Evolutionary conservation across 2,797 vertebrate genomes (phyloP).

Genomic region (Chloroceryle inda): DNA sequence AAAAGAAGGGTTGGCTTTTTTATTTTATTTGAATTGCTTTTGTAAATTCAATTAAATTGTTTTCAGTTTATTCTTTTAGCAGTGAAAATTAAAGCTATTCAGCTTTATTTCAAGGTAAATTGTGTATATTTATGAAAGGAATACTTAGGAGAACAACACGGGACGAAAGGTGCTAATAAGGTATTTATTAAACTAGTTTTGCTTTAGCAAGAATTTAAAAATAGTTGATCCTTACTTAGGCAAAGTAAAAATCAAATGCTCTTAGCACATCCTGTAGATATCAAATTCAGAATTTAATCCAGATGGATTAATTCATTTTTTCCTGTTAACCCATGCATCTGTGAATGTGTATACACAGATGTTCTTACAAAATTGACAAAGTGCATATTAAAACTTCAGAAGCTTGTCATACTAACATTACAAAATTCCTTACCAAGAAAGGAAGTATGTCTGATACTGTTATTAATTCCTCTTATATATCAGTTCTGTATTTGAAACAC

Average conservation of each 20-base stretch:
- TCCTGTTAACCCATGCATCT: not conserved
- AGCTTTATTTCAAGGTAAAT: not conserved
- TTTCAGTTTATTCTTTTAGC: not conserved
- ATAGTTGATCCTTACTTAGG: not conserved
- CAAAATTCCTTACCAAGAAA: slow-evolving; percentile 12
- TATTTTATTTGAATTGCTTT: not conserved
- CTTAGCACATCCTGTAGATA: not conserved
- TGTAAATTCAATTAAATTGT: not conserved
- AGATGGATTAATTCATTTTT: not conserved
- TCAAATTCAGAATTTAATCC: not conserved
- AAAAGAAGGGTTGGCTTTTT: not conserved
- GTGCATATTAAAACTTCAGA: slow-evolving; percentile 16
- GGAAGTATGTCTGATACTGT: not conserved
- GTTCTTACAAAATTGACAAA: slow-evolving; percentile 20
- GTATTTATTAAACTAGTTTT: not conserved
- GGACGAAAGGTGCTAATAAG: not conserved
- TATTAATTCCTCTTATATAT: not conserved
- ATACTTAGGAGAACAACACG: not conserved
- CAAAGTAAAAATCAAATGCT: not conserved
- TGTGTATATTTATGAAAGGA: not conserved
- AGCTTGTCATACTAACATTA: slow-evolving; percentile 8
- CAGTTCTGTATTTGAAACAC: not conserved
- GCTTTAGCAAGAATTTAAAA: not conserved
- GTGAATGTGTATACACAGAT: not conserved
- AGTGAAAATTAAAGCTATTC: not conserved